Base-by-base conservation (phyloP, 2,888 invertebrate species). In the Agrochola litura region DNA sequence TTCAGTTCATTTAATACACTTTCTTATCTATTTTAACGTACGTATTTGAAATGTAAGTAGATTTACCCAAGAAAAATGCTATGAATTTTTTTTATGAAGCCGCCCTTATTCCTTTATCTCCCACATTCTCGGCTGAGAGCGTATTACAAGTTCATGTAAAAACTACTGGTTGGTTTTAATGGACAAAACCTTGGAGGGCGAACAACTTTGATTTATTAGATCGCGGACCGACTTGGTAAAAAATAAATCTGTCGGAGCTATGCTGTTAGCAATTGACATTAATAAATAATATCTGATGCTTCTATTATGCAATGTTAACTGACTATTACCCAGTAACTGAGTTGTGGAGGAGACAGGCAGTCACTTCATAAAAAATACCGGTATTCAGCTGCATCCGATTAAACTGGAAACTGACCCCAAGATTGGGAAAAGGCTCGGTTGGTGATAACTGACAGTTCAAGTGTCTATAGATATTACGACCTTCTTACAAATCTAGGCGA, bases 51-150 rank as follows among this genome's bases (percentile, higher is more conserved):
- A 46, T 46, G 12, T 66, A 49, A 49, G 12, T 49, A 30, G 0
- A 46, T 46, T 54, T 41, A 25, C 8, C 5, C 10, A 19, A 54
- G 43, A 70, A 79, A 77, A 61, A 72, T 43, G 9, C n/a, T 30
- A 37, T 43, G 25, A 81, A 65, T 25, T n/a, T 65, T 65, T 73
- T 78, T 54, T 58, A 60, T 54, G 46, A 81, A 78, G 25, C 54
- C 5, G 37, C 37, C 37, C 25, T 16, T 4, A 73, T 22, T 65
- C 2, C 41, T 54, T 60, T 37, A 78, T 30, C 19, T 58, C 9
- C 3, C 54, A 54, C 37, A 54, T 54, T 66, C 37, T 65, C 16
- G 43, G 25, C 16, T 10, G 22, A 81, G 25, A 54, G 22, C 14
- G 16, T 54, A 66, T 78, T 30, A 37, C 54, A 65, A 37, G 22